Percentiles rank a stretch among this genome's conserved stretches.
Evolutionary conservation across 1,140 invertebrate genomes (phyloP).

Genomic region (Stenopsyche tienmushanensis): DNA sequence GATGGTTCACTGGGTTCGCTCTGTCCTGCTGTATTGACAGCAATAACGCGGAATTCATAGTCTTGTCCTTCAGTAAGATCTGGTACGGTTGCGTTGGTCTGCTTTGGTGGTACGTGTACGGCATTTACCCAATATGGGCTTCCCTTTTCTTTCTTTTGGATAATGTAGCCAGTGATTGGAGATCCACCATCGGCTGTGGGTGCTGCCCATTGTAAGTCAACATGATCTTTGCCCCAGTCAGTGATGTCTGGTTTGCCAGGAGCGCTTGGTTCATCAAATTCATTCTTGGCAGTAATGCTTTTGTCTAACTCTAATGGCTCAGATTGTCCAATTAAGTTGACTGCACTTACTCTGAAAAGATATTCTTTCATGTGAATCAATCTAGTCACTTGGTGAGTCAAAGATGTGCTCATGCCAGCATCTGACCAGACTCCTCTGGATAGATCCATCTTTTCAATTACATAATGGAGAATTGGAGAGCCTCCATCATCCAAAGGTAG

Average conservation of each 20-base stretch:
- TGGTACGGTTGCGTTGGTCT: constrained; percentile 78
- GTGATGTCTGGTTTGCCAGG: constrained; percentile 86
- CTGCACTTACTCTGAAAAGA: constrained; percentile 86
- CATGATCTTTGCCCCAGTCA: constrained; percentile 93
- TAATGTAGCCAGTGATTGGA: constrained; percentile 88
- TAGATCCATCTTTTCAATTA: constrained; percentile 97
- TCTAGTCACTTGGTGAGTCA: constrained; percentile 80
- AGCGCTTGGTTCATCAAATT: constrained; percentile 88
- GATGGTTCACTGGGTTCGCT: constrained; percentile 94
- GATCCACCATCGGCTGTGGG: constrained; percentile 89
- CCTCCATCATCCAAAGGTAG: constrained; percentile 87
- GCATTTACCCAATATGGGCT: constrained; percentile 88
- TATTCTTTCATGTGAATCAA: constrained; percentile 93
- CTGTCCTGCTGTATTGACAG: constrained; percentile 92
- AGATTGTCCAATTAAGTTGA: constrained; percentile 94
- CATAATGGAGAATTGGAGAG: constrained; percentile 91
- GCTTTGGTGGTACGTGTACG: constrained; percentile 75
- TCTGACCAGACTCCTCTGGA: constrained; percentile 94
- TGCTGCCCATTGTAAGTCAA: constrained; percentile 85
- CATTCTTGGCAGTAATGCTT: constrained; percentile 91
- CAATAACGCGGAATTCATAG: constrained; percentile 95
- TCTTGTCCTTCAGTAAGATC: constrained; percentile 91
- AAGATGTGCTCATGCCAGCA: constrained; percentile 81
- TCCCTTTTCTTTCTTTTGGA: constrained; percentile 95
- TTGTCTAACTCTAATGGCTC: constrained; percentile 83